Percentiles rank a stretch among this genome's conserved stretches.
Conservation (phyloP, 2,888 invertebrate species). For the Campopleginae sp. region DNA sequence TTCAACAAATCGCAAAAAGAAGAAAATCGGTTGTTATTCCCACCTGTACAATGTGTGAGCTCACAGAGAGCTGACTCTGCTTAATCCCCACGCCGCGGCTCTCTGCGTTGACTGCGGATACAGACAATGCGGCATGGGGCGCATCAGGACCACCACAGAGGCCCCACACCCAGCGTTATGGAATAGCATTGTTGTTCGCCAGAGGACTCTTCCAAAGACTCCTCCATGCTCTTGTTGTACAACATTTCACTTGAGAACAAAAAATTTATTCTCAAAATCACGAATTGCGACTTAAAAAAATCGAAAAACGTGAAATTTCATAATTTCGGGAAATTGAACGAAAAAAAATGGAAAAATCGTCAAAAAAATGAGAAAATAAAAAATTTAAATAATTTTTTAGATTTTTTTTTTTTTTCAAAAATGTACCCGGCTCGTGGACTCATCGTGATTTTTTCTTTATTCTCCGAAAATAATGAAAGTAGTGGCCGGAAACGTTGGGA, state of each 20-base stretch:
- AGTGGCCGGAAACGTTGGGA: not conserved
- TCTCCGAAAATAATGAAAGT: not conserved
- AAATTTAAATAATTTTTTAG: not conserved
- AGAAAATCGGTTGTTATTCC: conserved; percentile 10
- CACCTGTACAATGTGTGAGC: conserved; percentile 85
- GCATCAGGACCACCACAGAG: conserved; percentile 99
- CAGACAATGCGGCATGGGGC: conserved; percentile 93
- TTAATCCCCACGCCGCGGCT: conserved; percentile 89
- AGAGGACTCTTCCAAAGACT: conserved; percentile 79
- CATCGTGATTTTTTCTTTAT: conserved; percentile 25
- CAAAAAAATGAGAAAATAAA: not conserved
- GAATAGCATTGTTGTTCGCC: conserved; percentile 84
- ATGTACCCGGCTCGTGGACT: conserved; percentile 51
- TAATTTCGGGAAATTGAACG: not conserved
- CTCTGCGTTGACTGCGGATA: conserved; percentile 87
- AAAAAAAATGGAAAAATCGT: not conserved
- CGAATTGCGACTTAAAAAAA: not conserved
- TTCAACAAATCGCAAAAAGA: not conserved
- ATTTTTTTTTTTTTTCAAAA: conserved; percentile 5
- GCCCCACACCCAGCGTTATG: conserved; percentile 98
- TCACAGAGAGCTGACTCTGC: conserved; percentile 89
- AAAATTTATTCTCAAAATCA: not conserved
- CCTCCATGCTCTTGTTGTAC: conserved; percentile 79
- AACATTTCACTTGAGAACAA: conserved; percentile 79
- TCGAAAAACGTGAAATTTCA: not conserved